phyloP scores from a whole-genome alignment of 2,888 invertebrate species.

The Idaea straminata region DNA sequence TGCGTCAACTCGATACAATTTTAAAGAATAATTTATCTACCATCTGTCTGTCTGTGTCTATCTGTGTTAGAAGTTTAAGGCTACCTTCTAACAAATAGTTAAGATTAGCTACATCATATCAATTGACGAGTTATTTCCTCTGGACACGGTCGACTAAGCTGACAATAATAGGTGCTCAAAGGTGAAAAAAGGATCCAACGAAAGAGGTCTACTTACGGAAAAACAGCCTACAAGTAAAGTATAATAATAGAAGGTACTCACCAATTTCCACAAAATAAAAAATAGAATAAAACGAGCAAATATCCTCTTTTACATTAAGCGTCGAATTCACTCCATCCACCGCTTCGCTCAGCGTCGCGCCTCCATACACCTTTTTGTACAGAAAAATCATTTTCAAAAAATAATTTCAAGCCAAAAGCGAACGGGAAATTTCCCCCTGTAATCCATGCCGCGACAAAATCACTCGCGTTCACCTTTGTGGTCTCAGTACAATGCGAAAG shows the following conservation, averaged over 20 bases:
- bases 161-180: slow-evolving; percentile 10
- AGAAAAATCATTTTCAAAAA: background rate
- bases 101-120: no score
- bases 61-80: no score
- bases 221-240: background rate
- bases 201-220: background rate
- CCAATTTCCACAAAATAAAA: background rate
- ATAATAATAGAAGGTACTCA: background rate
- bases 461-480: background rate
- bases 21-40: no score
- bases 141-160: no score
- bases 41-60: no score
- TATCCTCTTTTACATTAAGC: slow-evolving; percentile 2
- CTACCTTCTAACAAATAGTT: no score
- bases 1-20: no score
- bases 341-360: background rate
- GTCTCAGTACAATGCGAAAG: slow-evolving; percentile 5
- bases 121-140: no score
- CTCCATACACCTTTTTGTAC: background rate
- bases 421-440: background rate
- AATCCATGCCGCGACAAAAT: background rate
- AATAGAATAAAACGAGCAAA: background rate
- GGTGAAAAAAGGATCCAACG: background rate
- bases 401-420: background rate
- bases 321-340: no score